These are phyloP conservation scores for Hirtodrosophila confusa DNA, from an alignment of 2,888 invertebrate species.

Conservation along the genomic window DNA sequence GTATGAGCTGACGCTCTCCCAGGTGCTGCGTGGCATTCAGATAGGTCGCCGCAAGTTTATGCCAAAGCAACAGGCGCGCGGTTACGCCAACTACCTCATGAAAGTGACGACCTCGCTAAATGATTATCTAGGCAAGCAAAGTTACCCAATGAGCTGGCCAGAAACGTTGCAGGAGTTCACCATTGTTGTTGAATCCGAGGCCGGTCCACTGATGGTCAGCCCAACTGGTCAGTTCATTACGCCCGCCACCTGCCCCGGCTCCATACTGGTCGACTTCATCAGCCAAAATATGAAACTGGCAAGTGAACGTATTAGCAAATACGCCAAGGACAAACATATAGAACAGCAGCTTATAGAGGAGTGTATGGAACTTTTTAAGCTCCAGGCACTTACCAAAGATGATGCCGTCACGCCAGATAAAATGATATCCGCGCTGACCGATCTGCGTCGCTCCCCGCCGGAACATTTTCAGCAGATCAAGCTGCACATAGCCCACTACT, in stretches of 20 bases:
- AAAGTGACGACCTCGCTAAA: constrained; percentile 94
- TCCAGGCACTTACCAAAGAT: constrained; percentile 92
- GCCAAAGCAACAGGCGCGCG: constrained; percentile 94
- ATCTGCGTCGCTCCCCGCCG: constrained; percentile 85
- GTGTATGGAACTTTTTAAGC: constrained; percentile 88
- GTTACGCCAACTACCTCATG: constrained; percentile 93
- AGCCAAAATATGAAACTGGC: constrained; percentile 91
- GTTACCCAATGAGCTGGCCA: constrained; percentile 90
- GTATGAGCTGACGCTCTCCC: constrained; percentile 93
- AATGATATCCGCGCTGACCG: constrained; percentile 93
- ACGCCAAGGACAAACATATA: constrained; percentile 91
- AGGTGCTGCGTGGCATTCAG: constrained; percentile 92
- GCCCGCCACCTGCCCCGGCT: constrained; percentile 95
- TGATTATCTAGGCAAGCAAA: constrained; percentile 88
- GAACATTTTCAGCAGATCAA: constrained; percentile 87
- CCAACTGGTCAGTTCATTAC: constrained; percentile 97
- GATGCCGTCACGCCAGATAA: constrained; percentile 95
- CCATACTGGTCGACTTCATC: constrained; percentile 93
- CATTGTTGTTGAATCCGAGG: constrained; percentile 88
- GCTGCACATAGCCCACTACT: constrained; percentile 94
- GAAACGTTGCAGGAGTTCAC: constrained; percentile 89
- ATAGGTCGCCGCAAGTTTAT: constrained; percentile 95
- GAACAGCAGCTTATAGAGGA: constrained; percentile 90
- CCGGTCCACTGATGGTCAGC: constrained; percentile 96
- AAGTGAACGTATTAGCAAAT: constrained; percentile 85